Evolutionary conservation across 2,888 invertebrate species (phyloP).

Genomic region (Plagodis dolabraria): DNA sequence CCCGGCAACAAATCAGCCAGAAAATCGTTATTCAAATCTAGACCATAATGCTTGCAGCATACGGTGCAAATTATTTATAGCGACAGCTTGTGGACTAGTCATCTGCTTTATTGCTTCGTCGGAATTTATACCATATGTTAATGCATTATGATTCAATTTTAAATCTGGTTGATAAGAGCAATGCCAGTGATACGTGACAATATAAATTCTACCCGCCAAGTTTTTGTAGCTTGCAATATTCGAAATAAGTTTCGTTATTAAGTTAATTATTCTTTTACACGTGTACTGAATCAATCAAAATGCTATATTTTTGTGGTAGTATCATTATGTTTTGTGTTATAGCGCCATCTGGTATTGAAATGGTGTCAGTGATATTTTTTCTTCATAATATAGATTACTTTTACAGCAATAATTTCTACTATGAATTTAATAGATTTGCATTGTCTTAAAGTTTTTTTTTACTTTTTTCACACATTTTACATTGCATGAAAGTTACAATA

Average conservation of each 20-base stretch:
- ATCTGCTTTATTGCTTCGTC: too few relatives aligned
- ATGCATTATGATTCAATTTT: not conserved
- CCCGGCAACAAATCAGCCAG: not conserved
- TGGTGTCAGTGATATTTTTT: not conserved
- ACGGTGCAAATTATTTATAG: too few relatives aligned
- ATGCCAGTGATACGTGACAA: not conserved
- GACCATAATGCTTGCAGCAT: too few relatives aligned
- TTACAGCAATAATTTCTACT: conserved; percentile 15
- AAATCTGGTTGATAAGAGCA: not conserved
- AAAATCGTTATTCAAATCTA: too few relatives aligned
- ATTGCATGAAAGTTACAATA: not conserved
- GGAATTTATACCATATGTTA: too few relatives aligned
- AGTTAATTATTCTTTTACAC: too few relatives aligned
- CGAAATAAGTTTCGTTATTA: too few relatives aligned
- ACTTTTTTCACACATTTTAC: not conserved
- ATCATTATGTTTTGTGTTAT: not conserved
- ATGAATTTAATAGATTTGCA: conserved; percentile 22
- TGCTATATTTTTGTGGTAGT: too few relatives aligned
- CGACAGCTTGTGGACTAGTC: too few relatives aligned
- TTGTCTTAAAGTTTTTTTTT: conserved; percentile 4
- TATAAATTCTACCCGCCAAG: not conserved
- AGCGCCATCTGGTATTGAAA: conserved; percentile 3
- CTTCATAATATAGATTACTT: not conserved
- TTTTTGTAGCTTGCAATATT: conserved; percentile 12
- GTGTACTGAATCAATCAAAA: too few relatives aligned